phyloP scores from a whole-genome alignment of 1,140 invertebrate species.

The Ditylenchus dipsaci region DNA sequence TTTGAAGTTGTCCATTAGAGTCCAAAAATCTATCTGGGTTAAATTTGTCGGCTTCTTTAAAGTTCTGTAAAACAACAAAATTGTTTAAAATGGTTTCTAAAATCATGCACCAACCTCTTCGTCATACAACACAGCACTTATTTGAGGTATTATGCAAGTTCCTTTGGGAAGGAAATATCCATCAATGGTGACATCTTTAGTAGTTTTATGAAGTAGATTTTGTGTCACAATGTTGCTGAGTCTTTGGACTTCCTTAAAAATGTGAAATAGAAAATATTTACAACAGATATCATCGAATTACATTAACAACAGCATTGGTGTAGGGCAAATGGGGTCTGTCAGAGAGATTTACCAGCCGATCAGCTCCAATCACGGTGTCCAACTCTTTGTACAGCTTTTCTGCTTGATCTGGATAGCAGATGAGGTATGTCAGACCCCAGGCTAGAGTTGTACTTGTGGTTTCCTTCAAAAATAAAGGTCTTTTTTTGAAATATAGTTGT shows the following conservation, averaged over 20 bases:
- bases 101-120: neutral
- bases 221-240: neutral
- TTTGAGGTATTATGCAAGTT: neutral
- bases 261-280: too few species aligned
- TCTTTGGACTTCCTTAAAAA: neutral
- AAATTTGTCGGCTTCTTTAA: neutral
- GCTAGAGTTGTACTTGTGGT: too few species aligned
- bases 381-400: too few species aligned
- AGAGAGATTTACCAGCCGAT: too few species aligned
- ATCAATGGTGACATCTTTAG: neutral
- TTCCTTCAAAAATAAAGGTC: too few species aligned
- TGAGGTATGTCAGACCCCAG: too few species aligned
- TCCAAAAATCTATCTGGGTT: conserved; percentile 68
- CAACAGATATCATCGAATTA: too few species aligned
- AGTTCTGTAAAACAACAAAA: neutral
- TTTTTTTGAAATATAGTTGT: too few species aligned
- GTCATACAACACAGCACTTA: neutral
- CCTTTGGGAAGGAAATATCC: neutral
- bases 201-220: neutral
- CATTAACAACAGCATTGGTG: too few species aligned
- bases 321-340: too few species aligned
- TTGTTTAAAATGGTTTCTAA: neutral
- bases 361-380: too few species aligned
- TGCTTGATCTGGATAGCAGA: too few species aligned
- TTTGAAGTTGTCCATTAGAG: conserved; percentile 69